Base-by-base conservation (phyloP, 2,888 invertebrate species). In the Galeopsomyia nigrocyanea region DNA sequence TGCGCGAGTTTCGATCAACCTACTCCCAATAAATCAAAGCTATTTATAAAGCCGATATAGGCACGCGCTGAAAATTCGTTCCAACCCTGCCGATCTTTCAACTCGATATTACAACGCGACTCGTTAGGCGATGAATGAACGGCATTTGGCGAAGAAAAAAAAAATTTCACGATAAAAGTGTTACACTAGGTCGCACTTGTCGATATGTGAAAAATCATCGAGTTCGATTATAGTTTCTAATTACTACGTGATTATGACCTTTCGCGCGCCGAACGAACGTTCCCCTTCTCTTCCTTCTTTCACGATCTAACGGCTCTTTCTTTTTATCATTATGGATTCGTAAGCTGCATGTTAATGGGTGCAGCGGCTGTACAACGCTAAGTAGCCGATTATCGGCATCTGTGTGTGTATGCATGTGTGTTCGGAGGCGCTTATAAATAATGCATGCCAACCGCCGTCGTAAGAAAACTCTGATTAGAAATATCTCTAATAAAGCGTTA, bases 381-480 rank as follows among this genome's bases (percentile, higher is more conserved):
- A 55, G 17, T 55, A 39, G 0, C 55, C 22, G 21, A 66, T 17
- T 58, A 50, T 17, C 17, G 46, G n/a, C 10, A 10, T 22, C 22
- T 21, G 10, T 16, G 13, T 31, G 31, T 64, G 19, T 9, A 53
- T 17, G 17, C 19, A 10, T 13, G n/a, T 26, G 26, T 5, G n/a
- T 10, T 7, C 7, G 22, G 55, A 22, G 21, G 13, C 17, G 46
- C 22, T 68, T 58, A 53, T 68, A 61, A 60, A 61, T 68, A 68
- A 68, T 68, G 60, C 21, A 61, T 55, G 47, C 13, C 5, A 21
- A 19, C 71, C 58, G 31, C 58, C 51, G 56, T 50, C 10, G 51
- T 26, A 60, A 14, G 50, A 16, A 53, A 68, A 62, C 68, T 66
- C 56, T 67, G 58, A 68, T 63, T 68, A 46, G 65, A 61, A 74